phyloP scores from a whole-genome alignment of 2,113 vertebrate genomes.

The Tricholaema leucomelas region DNA sequence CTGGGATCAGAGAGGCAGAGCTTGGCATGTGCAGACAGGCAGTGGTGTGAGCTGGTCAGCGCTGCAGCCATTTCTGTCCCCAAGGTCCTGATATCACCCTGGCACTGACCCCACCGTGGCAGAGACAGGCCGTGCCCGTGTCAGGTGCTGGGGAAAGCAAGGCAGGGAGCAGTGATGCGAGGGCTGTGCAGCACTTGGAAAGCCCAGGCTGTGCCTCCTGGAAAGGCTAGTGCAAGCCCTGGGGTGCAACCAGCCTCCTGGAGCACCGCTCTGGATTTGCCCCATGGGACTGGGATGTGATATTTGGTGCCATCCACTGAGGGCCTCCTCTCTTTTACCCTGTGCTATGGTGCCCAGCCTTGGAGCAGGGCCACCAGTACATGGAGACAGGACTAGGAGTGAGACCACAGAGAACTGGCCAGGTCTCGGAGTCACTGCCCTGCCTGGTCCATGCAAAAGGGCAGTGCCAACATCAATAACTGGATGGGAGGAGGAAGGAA shows the following conservation, averaged over 20 bases:
- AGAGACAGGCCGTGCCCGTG: not conserved
- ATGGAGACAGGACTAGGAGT: not conserved
- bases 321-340: not conserved
- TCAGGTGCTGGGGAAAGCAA: not conserved
- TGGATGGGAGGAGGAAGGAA: not conserved
- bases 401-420: fast-evolving
- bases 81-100: fast-evolving
- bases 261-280: fast-evolving
- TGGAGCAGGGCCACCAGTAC: not conserved
- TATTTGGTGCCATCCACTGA: fast-evolving
- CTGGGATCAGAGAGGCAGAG: not conserved
- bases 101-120: fast-evolving
- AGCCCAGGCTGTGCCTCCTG: not conserved
- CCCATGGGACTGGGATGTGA: not conserved
- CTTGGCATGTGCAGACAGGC: fast-evolving
- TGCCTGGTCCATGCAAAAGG: not conserved
- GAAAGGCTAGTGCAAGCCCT: not conserved
- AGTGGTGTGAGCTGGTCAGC: not conserved
- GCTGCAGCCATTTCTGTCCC: fast-evolving
- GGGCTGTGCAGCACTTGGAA: no score
- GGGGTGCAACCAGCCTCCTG: fast-evolving
- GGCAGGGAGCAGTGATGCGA: not conserved
- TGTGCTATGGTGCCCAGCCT: fast-evolving
- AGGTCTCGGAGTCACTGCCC: not conserved
- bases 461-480: not conserved